Evolutionary conservation across 2,113 vertebrate genomes (phyloP).

Genomic region (Hemibates koningsi): DNA sequence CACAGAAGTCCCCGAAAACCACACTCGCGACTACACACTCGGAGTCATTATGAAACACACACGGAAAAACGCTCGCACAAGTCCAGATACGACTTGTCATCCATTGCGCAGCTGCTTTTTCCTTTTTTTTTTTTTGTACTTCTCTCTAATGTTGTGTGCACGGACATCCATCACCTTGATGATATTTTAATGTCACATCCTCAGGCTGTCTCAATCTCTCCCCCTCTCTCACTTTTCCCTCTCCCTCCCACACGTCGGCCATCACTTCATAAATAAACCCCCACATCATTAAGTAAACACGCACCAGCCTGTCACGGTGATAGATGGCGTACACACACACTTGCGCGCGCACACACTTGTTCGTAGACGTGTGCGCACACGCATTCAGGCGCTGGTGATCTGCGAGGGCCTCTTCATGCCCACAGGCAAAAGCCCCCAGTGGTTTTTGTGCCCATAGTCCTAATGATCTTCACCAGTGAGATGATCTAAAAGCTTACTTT

Average conservation of each 20-base stretch:
- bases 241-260: slow-evolving; percentile 36
- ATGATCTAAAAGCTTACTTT: not conserved
- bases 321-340: slow-evolving; percentile 43
- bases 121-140: slow-evolving; percentile 24
- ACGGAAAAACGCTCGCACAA: not conserved
- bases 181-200: slow-evolving; percentile 72
- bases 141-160: slow-evolving; percentile 52
- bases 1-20: not conserved
- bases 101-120: slow-evolving; percentile 44
- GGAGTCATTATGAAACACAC: slow-evolving; percentile 31
- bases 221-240: not conserved
- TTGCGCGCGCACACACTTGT: not conserved
- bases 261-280: slow-evolving; percentile 69
- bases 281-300: slow-evolving; percentile 71
- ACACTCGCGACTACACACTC: not conserved
- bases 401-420: not conserved
- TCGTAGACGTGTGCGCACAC: not conserved
- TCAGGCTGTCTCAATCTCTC: slow-evolving; percentile 58
- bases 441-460: not conserved
- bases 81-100: slow-evolving; percentile 51
- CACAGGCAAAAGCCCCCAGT: slow-evolving; percentile 30
- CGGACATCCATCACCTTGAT: slow-evolving; percentile 69
- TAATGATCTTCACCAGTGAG: slow-evolving; percentile 15
- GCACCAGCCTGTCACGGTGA: slow-evolving; percentile 59
- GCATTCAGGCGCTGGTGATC: not conserved